Evolutionary conservation across 2,797 vertebrate species (phyloP).

Genomic region (Pantherophis vulpinus): DNA sequence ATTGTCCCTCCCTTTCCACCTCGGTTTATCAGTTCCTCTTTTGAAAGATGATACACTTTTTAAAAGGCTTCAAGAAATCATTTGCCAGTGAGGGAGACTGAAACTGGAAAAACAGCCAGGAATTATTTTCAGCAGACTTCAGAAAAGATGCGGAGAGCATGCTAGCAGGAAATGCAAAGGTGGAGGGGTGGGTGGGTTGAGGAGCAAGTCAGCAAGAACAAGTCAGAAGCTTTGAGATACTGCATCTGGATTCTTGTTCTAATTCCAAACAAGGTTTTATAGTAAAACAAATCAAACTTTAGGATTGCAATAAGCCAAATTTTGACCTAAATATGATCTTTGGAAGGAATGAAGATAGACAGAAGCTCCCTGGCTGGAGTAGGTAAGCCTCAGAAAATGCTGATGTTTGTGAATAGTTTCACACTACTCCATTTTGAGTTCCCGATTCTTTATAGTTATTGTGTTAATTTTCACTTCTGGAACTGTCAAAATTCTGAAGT

Average conservation of each 20-base stretch:
- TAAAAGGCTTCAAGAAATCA: conserved; percentile 56
- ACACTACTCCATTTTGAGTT: background rate
- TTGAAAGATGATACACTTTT: conserved; percentile 52
- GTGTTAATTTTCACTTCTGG: background rate
- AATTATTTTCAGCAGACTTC: conserved; percentile 22
- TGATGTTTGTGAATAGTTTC: background rate
- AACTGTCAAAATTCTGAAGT: background rate
- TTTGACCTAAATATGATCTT: background rate
- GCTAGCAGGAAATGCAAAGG: background rate
- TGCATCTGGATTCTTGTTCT: background rate
- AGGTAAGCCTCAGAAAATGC: background rate
- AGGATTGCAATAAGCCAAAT: background rate
- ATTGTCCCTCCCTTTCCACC: conserved; percentile 11
- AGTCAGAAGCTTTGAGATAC: background rate
- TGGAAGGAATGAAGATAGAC: background rate
- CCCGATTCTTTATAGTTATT: background rate
- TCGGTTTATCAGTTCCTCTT: conserved; percentile 47
- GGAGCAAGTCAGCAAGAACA: background rate
- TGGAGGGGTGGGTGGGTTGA: background rate
- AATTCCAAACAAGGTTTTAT: background rate
- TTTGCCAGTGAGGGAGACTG: background rate
- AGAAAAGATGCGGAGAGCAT: background rate
- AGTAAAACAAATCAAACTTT: background rate
- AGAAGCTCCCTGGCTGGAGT: background rate
- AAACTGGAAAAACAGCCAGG: conserved; percentile 46